phyloP scores from a whole-genome alignment of 2,888 invertebrate species.

The Dendrolimus pini region DNA sequence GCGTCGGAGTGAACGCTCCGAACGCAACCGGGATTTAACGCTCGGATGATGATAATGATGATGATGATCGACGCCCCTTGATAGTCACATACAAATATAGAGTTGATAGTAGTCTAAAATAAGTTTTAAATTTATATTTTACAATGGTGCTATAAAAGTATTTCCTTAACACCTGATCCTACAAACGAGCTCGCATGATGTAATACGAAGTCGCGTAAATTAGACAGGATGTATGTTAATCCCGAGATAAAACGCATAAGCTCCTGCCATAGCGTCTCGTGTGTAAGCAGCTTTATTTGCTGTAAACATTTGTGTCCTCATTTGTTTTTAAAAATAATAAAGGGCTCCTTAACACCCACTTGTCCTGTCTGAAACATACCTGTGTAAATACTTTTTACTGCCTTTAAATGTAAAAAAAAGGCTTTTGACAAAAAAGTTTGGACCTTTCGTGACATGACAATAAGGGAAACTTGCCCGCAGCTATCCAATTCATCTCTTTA shows the following conservation, averaged over 20 bases:
- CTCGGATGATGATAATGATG: too few species aligned
- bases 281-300: slow-evolving; percentile 61
- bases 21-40: too few species aligned
- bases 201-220: slow-evolving; percentile 62
- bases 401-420: background rate
- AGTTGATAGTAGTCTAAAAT: too few species aligned
- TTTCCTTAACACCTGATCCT: slow-evolving; percentile 48
- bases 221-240: slow-evolving; percentile 65
- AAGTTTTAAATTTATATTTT: too few species aligned
- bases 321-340: slow-evolving; percentile 38
- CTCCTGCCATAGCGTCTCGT: slow-evolving; percentile 52
- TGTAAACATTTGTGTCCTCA: slow-evolving; percentile 49
- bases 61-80: too few species aligned
- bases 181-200: slow-evolving; percentile 54
- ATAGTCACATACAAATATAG: too few species aligned
- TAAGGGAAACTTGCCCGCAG: too few species aligned
- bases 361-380: slow-evolving; percentile 8
- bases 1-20: too few species aligned
- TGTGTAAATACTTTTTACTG: background rate
- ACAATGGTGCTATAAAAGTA: background rate
- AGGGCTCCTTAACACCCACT: slow-evolving; percentile 29
- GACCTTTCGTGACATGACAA: too few species aligned
- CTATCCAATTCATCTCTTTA: background rate
- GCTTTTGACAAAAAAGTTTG: background rate
- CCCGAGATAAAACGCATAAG: slow-evolving; percentile 65